Evolutionary conservation across 2,113 vertebrate species (phyloP).

Genomic region (Numenius arquata): DNA sequence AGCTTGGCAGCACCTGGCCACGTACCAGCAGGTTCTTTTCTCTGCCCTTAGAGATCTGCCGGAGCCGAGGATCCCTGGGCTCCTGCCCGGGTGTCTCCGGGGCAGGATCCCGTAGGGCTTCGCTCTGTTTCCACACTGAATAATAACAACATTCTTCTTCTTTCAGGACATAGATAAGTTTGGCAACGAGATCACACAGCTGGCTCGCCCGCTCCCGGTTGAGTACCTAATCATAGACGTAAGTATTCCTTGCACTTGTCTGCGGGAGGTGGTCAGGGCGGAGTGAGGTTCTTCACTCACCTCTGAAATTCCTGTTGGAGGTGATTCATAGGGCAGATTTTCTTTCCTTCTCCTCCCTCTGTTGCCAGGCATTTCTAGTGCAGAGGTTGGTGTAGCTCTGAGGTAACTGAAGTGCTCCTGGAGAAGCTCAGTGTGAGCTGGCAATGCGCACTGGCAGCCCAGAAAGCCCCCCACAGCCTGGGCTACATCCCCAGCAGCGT

Average conservation of each 20-base stretch:
- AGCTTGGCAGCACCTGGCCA: not conserved
- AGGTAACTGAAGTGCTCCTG: not conserved
- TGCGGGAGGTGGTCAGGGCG: not conserved
- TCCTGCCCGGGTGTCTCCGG: not conserved
- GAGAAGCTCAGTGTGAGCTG: too few relatives aligned
- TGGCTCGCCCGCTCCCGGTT: slow-evolving; percentile 94
- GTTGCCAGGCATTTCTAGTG: not conserved
- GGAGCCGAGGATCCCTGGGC: not conserved
- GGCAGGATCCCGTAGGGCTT: not conserved
- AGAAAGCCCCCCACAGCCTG: too few relatives aligned
- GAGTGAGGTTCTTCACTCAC: not conserved
- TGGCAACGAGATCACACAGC: slow-evolving; percentile 96
- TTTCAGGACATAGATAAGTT: slow-evolving; percentile 97
- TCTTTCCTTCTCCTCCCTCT: not conserved
- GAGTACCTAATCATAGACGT: slow-evolving; percentile 98
- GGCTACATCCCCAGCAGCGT: too few relatives aligned
- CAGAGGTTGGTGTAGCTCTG: not conserved
- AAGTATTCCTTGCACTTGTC: slow-evolving; percentile 61
- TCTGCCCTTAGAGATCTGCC: not conserved
- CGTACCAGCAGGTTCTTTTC: not conserved
- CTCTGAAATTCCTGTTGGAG: fast-evolving
- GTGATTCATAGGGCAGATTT: not conserved
- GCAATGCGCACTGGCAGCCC: too few relatives aligned
- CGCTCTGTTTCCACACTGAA: not conserved
- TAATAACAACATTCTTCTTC: not conserved